phyloP scores from a whole-genome alignment of 2,888 invertebrate genomes.

The Dicranocentrus wangi region DNA sequence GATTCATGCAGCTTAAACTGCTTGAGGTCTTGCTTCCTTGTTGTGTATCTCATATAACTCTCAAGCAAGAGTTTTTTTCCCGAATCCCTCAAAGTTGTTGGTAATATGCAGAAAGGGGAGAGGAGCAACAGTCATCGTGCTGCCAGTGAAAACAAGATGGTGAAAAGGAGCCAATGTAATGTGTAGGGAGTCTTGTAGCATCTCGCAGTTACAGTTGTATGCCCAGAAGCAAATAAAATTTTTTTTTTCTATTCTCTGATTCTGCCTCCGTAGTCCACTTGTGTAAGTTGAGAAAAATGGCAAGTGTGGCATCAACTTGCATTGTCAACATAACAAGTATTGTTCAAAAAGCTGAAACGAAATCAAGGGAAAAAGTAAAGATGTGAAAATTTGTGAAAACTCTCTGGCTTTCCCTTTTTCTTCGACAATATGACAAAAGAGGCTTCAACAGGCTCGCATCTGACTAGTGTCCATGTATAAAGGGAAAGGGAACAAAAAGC shows the following conservation, averaged over 20 bases:
- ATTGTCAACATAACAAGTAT: conserved; percentile 25
- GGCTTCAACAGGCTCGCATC: neutral
- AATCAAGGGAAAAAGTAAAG: conserved; percentile 46
- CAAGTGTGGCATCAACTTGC: conserved; percentile 28
- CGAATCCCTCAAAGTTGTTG: no score
- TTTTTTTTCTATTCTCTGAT: neutral
- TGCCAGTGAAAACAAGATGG: neutral
- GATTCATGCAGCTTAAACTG: no score
- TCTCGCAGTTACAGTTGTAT: neutral
- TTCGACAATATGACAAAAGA: neutral
- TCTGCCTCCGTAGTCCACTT: neutral
- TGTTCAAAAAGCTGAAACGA: conserved; percentile 33
- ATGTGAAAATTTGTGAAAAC: conserved; percentile 50
- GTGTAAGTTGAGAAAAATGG: neutral
- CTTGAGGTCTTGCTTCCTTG: no score
- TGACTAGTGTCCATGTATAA: neutral
- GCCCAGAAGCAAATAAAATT: neutral
- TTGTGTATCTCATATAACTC: no score
- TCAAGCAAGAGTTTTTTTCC: no score
- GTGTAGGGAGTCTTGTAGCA: neutral
- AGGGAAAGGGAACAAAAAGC: neutral
- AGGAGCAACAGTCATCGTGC: conserved; percentile 17
- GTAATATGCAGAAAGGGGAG: no score
- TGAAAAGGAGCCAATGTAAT: neutral
- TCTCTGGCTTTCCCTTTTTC: neutral